phyloP scores from a whole-genome alignment of 2,797 vertebrate genomes.

The Ceryle rudis region DNA sequence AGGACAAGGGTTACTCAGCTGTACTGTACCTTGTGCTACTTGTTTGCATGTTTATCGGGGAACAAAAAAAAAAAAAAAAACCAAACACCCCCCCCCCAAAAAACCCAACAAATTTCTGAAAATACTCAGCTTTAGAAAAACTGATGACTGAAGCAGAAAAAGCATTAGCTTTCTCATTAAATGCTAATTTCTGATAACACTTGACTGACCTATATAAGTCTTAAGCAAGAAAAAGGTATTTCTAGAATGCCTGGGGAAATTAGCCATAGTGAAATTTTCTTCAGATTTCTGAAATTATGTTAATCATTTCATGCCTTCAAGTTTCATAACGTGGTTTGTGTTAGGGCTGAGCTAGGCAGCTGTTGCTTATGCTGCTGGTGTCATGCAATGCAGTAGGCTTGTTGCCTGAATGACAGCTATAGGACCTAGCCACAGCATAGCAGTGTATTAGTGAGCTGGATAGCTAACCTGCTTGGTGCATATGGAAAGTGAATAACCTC shows the following conservation, averaged over 20 bases:
- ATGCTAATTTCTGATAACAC: constrained; percentile 6
- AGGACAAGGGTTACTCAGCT: background rate
- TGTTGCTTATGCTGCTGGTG: background rate
- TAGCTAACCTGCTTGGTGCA: background rate
- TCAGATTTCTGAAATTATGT: constrained; percentile 14
- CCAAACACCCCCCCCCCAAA: no score
- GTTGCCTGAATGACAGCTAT: background rate
- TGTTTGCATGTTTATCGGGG: background rate
- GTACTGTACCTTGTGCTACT: background rate
- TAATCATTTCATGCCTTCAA: background rate
- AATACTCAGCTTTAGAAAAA: constrained; percentile 34
- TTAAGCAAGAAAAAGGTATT: constrained; percentile 35
- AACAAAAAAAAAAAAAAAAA: background rate
- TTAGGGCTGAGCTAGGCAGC: background rate
- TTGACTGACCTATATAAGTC: constrained; percentile 23
- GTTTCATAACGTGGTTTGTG: background rate
- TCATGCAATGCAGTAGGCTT: background rate
- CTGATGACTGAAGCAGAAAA: constrained; percentile 41
- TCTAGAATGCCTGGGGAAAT: constrained; percentile 31
- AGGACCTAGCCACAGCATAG: background rate
- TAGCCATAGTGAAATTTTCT: background rate
- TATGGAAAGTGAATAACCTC: background rate
- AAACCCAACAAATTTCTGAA: background rate
- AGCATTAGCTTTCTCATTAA: constrained; percentile 56
- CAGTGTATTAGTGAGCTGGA: background rate